These are phyloP conservation scores for Brachyrhaphis roseni DNA, from an alignment of 2,797 vertebrate genomes.

Conservation along the genomic window DNA sequence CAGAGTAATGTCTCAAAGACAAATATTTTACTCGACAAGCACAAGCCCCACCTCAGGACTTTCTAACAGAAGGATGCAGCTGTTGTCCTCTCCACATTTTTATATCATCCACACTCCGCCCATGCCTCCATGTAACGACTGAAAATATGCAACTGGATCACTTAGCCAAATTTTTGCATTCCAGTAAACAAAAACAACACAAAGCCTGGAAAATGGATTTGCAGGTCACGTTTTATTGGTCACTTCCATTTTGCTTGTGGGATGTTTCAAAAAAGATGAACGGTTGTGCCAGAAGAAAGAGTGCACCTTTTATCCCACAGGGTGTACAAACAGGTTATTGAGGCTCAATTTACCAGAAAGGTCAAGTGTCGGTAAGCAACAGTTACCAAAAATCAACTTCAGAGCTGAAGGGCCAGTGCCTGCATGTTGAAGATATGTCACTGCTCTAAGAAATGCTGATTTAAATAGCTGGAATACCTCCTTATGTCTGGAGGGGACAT, in stretches of 20 bases:
- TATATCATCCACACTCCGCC: background rate
- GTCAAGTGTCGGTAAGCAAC: background rate
- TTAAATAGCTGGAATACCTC: background rate
- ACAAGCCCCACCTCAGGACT: background rate
- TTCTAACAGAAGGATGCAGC: background rate
- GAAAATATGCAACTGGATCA: constrained; percentile 1
- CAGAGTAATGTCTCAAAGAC: background rate
- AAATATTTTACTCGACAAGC: background rate
- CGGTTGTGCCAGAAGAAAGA: too few relatives aligned
- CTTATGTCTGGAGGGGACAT: background rate
- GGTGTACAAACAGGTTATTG: background rate
- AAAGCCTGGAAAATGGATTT: background rate
- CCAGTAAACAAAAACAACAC: background rate
- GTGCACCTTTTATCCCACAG: background rate
- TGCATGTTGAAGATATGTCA: background rate
- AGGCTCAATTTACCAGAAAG: background rate
- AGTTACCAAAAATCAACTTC: background rate
- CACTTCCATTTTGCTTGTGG: background rate
- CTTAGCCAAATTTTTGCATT: background rate
- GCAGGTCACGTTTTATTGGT: too few relatives aligned
- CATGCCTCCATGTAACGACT: background rate
- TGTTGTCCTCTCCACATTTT: background rate
- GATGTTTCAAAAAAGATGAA: background rate
- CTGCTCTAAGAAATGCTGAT: background rate
- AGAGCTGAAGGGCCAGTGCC: background rate